phyloP scores from a whole-genome alignment of 2,113 vertebrate genomes.

The Ammospiza caudacuta region DNA sequence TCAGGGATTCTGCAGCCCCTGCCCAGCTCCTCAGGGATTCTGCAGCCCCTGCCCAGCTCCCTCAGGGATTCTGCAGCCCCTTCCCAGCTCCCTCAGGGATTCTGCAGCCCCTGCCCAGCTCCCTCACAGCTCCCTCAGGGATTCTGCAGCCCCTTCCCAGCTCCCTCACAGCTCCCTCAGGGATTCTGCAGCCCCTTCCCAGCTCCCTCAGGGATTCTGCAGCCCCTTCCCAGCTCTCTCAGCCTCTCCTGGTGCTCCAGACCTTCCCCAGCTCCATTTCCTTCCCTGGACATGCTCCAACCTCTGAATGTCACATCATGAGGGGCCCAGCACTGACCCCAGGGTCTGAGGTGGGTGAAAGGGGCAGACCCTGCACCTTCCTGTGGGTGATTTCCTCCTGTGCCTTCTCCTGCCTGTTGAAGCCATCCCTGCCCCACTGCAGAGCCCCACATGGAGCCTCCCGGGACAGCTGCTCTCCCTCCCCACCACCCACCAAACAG shows the following conservation, averaged over 20 bases:
- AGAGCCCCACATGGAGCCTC: neutral
- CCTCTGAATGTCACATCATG: fast-evolving
- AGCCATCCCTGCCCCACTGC: neutral
- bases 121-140: no score
- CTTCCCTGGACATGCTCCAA: fast-evolving
- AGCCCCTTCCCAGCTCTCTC: neutral
- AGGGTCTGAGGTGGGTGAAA: neutral
- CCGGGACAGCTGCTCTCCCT: neutral
- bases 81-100: no score
- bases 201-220: no score
- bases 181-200: no score
- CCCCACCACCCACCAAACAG: neutral
- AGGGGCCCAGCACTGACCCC: neutral
- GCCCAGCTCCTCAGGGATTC: no score
- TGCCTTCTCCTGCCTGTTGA: neutral
- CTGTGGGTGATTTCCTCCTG: neutral
- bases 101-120: no score
- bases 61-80: no score
- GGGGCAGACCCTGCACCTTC: neutral
- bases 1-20: no score
- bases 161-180: no score
- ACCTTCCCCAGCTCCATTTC: neutral
- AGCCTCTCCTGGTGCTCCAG: neutral
- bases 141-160: no score
- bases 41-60: no score